Evolutionary conservation across 2,888 invertebrate species (phyloP), one percentile per base, ranked within the genome.

Genomic region (Diabrotica balteata): DNA sequence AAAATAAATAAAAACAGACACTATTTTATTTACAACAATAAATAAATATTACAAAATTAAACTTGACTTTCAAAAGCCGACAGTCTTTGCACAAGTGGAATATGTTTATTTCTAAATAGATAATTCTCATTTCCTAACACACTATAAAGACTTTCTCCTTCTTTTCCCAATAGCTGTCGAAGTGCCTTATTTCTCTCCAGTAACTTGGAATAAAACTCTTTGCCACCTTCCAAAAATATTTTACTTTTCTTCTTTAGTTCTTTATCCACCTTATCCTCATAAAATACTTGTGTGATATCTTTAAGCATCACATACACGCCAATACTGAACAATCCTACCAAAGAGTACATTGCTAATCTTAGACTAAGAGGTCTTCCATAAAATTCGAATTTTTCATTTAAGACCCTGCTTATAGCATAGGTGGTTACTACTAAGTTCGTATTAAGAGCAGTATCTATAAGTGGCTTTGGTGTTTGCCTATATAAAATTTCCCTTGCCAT

Each of bases 401-500:
- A 52, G 59, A 78, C 80, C 63, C 82, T 85, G 32, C 88, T 86
- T 4, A 88, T 8, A 58, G 85, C 84, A 78, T 90, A 91, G 2
- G 86, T 84, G 53, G 84, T 72, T 55, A 88, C 79, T 62, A 89
- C 79, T 52, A 86, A 82, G 0, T 83, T 59, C 59, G 86, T 82
- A 61, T 88, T 87, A 75, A 87, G 87, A 1, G 86, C 62, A 0
- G 88, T 86, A 71, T 91, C 89, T 55, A 88, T 79, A 1, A 89
- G 81, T 3, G 90, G 82, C 79, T 89, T 88, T 67, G 87, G 82
- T 50, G 89, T 89, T 70, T 89, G 86, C 4, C 88, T 81, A 83
- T 89, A 88, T 66, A 91, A 80, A 61, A 95, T 87, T 82, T 94
- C 91, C 74, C 90, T 87, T 66, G 93, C 93, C 43, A 95, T 89